These are phyloP conservation scores for Ferdinandea cuprea DNA, from an alignment of 2,888 invertebrate genomes.

Conservation along the genomic window DNA sequence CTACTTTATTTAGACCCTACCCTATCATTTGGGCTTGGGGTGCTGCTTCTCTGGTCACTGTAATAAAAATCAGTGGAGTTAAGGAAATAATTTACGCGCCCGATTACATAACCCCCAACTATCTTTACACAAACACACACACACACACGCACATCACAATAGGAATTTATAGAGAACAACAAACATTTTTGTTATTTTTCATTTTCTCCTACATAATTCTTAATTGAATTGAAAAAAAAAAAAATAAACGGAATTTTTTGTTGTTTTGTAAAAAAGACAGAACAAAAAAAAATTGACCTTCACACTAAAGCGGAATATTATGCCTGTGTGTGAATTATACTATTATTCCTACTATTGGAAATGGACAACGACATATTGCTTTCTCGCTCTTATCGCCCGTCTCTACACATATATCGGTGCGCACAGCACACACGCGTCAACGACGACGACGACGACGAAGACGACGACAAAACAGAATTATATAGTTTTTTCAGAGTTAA, in stretches of 20 bases:
- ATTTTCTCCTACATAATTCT: conserved; percentile 4
- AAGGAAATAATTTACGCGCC: conserved; percentile 45
- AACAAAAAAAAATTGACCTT: conserved; percentile 48
- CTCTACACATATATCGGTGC: background rate
- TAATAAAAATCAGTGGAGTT: background rate
- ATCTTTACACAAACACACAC: background rate
- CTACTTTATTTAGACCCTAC: conserved; percentile 25
- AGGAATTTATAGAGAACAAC: background rate
- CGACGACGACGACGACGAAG: conserved; percentile 2
- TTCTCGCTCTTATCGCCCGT: background rate
- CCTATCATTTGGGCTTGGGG: conserved; percentile 7
- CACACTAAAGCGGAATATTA: conserved; percentile 24
- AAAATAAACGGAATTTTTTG: background rate
- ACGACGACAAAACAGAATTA: conserved; percentile 13
- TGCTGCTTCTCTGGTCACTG: background rate
- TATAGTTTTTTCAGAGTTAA: conserved; percentile 15
- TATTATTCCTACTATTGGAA: conserved; percentile 23
- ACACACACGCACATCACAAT: background rate
- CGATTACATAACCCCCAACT: conserved; percentile 46
- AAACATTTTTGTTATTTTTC: conserved; percentile 4
- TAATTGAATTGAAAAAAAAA: conserved; percentile 28
- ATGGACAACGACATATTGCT: conserved; percentile 2
- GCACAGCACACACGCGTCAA: background rate
- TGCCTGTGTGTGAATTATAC: conserved; percentile 26
- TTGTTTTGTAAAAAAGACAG: conserved; percentile 10